These are phyloP conservation scores for Rattus rattus DNA, from an alignment of 2,113 vertebrate species.

Conservation along the genomic window DNA sequence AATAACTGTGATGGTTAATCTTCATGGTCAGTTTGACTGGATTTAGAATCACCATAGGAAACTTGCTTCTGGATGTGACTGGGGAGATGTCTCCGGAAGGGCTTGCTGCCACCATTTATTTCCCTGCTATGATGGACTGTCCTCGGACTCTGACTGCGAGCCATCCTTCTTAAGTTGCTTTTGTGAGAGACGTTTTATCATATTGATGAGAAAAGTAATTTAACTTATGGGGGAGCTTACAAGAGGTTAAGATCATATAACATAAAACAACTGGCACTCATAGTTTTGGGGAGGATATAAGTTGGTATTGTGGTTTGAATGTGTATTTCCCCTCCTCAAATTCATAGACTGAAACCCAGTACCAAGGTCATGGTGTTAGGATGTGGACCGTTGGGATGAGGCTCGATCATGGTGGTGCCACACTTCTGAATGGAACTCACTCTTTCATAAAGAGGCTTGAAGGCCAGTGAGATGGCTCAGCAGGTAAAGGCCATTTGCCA, in stretches of 20 bases:
- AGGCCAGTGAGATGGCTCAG: neutral
- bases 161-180: neutral
- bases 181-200: neutral
- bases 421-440: neutral
- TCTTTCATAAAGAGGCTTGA: neutral
- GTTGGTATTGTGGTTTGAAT: neutral
- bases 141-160: neutral
- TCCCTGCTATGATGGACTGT: neutral
- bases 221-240: neutral
- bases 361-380: neutral
- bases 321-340: no score
- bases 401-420: neutral
- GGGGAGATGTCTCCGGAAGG: no score
- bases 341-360: neutral
- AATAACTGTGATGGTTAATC: neutral
- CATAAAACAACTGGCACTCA: neutral
- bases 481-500: neutral
- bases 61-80: neutral
- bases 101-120: neutral
- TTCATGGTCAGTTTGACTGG: neutral
- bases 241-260: slow-evolving; percentile 29
- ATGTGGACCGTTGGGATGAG: neutral
- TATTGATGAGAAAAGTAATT: neutral
- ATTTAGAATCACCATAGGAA: neutral
- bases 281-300: neutral